Conservation (phyloP, 2,888 invertebrate genomes). For the Digitonthophagus gazella region DNA sequence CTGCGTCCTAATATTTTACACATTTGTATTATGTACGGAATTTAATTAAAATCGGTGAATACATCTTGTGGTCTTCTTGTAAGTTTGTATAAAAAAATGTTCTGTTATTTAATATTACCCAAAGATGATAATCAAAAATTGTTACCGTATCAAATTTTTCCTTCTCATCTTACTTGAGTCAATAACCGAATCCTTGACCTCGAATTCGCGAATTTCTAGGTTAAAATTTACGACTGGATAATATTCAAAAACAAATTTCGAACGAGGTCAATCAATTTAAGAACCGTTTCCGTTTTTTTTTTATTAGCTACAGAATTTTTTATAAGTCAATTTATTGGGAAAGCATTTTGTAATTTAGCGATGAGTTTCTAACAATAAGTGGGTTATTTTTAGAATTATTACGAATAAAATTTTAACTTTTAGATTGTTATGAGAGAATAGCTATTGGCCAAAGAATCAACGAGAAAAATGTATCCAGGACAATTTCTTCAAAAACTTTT, state of each 20-base stretch:
- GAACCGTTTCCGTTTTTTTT: slow-evolving; percentile 2
- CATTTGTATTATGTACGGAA: too few species aligned
- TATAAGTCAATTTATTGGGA: too few species aligned
- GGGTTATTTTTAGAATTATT: not conserved
- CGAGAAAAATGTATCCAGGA: slow-evolving; percentile 47
- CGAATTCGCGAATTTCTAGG: not conserved
- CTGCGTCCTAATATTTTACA: too few species aligned
- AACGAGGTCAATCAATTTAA: slow-evolving; percentile 3
- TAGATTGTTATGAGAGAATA: slow-evolving; percentile 57
- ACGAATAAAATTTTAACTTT: not conserved
- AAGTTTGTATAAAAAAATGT: too few species aligned
- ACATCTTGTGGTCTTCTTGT: too few species aligned
- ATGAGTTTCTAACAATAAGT: not conserved
- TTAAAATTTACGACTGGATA: not conserved
- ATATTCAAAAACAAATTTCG: not conserved
- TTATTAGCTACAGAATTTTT: too few species aligned
- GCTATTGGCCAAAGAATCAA: slow-evolving; percentile 54
- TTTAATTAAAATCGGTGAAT: too few species aligned
- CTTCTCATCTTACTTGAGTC: too few species aligned
- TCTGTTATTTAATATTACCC: not conserved
- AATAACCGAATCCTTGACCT: slow-evolving; percentile 18
- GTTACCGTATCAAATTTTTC: not conserved
- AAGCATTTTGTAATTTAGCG: too few species aligned
- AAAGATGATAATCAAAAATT: not conserved
- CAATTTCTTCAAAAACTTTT: slow-evolving; percentile 46